These are phyloP conservation scores for Halcyon chelicuti DNA, from an alignment of 2,797 vertebrate genomes.

Conservation along the genomic window DNA sequence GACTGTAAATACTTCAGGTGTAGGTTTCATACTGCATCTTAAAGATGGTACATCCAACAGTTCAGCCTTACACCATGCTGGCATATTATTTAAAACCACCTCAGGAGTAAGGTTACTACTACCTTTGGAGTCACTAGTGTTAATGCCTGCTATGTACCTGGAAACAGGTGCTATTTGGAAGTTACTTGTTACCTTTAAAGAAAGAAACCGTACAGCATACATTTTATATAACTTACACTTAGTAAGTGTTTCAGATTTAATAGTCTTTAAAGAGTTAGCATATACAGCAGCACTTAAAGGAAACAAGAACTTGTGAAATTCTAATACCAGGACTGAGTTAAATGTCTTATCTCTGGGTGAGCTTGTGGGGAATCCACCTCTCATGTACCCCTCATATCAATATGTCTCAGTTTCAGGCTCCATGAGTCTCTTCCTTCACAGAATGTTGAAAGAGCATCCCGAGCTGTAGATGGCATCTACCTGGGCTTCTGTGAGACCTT, in stretches of 20 bases:
- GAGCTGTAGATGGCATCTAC: neutral
- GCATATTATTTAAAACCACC: neutral
- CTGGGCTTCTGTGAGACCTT: no score
- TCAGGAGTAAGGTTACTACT: neutral
- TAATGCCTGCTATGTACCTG: neutral
- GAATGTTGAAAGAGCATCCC: neutral
- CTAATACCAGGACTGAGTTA: neutral
- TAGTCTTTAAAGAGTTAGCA: neutral
- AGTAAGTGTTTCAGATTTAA: neutral
- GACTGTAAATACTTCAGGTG: neutral
- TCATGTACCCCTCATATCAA: neutral
- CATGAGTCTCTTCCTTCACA: neutral
- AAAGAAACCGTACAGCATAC: neutral
- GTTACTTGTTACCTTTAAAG: neutral
- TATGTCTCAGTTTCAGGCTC: neutral
- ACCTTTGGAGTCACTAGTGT: neutral
- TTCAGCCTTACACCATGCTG: neutral
- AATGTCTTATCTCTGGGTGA: neutral
- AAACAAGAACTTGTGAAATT: neutral
- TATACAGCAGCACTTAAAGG: neutral
- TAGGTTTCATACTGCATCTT: neutral
- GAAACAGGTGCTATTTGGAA: neutral
- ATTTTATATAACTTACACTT: neutral
- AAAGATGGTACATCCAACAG: neutral
- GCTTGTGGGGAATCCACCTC: rapidly evolving